Conservation (phyloP, 2,888 invertebrate genomes). For the Blastobasis lacticolella region DNA sequence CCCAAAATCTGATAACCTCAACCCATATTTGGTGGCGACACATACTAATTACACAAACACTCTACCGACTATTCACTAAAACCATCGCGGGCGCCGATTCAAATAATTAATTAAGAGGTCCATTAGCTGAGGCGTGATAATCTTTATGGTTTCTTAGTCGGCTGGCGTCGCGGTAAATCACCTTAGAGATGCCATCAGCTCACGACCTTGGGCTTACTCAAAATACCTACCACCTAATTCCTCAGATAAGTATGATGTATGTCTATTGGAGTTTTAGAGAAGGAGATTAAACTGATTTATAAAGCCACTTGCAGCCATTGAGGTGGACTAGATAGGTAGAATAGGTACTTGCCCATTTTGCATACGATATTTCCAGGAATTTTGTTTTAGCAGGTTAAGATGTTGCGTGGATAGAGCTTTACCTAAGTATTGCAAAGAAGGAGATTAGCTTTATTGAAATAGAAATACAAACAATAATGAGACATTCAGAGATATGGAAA, state of each 20-base stretch:
- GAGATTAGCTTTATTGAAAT: conserved; percentile 1
- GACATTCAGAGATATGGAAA: too few relatives aligned
- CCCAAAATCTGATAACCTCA: too few relatives aligned
- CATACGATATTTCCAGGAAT: too few relatives aligned
- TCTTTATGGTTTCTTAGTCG: conserved; percentile 50
- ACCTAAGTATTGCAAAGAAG: conserved; percentile 7
- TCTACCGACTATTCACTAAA: neutral
- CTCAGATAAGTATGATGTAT: conserved; percentile 34
- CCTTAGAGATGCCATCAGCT: conserved; percentile 6
- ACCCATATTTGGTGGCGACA: too few relatives aligned
- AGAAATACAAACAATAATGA: conserved; percentile 1
- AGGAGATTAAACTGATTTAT: too few relatives aligned
- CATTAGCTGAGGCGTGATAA: conserved; percentile 54
- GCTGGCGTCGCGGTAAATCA: conserved; percentile 45
- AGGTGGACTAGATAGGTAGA: too few relatives aligned
- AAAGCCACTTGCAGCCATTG: too few relatives aligned
- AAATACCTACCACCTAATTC: conserved; percentile 35
- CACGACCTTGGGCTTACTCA: conserved; percentile 37
- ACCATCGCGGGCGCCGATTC: conserved; percentile 28
- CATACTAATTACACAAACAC: too few relatives aligned
- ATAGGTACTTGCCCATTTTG: too few relatives aligned
- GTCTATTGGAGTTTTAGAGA: neutral
- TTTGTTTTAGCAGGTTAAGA: too few relatives aligned
- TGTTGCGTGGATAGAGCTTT: conserved; percentile 19
- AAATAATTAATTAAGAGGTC: conserved; percentile 56